These are phyloP conservation scores for Trachythela sp. DNA, from an alignment of 64 coral and sea anemone genomes.

Conservation along the genomic window DNA sequence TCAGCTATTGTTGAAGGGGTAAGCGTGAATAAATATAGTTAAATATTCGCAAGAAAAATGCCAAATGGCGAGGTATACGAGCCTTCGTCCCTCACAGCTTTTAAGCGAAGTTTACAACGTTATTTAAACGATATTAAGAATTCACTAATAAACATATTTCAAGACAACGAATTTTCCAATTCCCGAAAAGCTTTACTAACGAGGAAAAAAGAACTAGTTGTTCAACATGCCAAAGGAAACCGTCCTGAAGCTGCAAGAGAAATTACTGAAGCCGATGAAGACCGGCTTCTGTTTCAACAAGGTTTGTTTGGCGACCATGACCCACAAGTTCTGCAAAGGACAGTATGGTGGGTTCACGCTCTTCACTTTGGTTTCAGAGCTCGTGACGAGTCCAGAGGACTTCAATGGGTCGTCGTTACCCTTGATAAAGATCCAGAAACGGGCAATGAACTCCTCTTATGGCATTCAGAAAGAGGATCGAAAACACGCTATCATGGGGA, in stretches of 20 bases:
- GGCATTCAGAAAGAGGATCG: neutral
- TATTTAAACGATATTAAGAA: slow-evolving; percentile 31
- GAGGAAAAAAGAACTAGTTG: too few species aligned
- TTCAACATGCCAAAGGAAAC: too few species aligned
- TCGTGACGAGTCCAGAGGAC: neutral
- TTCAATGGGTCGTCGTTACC: neutral
- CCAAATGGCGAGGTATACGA: slow-evolving; percentile 12
- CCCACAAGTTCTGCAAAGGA: neutral
- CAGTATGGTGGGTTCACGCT: neutral
- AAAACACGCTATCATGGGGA: neutral
- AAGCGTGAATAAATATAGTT: too few species aligned
- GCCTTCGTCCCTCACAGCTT: slow-evolving; percentile 8
- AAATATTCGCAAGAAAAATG: neutral
- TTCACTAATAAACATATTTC: too few species aligned
- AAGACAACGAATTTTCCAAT: too few species aligned
- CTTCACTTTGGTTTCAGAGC: slow-evolving; percentile 2
- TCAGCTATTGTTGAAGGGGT: too few species aligned
- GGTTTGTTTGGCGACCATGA: slow-evolving; percentile 9
- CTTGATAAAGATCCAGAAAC: neutral
- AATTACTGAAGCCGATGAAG: too few species aligned
- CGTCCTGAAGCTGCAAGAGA: too few species aligned
- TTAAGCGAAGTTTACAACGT: slow-evolving; percentile 20
- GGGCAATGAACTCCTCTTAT: neutral
- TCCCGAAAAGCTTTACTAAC: too few species aligned
- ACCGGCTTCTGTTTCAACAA: too few species aligned